These are phyloP conservation scores for Rhagoletis pomonella DNA, from an alignment of 1,140 invertebrate genomes.

Conservation along the genomic window DNA sequence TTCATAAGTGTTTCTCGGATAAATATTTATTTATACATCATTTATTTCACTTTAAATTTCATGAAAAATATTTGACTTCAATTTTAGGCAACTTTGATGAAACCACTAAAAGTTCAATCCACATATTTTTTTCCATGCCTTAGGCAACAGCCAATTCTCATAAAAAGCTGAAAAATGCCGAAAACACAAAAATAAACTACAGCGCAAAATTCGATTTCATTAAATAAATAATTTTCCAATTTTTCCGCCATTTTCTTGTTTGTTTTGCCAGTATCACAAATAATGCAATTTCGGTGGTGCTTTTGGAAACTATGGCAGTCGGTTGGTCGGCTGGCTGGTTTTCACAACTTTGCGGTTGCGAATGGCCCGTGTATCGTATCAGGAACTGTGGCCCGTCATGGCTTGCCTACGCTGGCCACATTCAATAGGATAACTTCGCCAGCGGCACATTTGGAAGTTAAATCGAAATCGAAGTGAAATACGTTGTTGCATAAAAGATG, in stretches of 20 bases:
- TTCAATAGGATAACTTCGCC: constrained; percentile 15
- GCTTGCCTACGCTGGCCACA: background rate
- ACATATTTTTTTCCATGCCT: background rate
- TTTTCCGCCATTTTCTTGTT: background rate
- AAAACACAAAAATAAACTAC: background rate
- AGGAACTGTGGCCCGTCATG: background rate
- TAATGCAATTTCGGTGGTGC: constrained; percentile 6
- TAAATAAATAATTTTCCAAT: constrained; percentile 35
- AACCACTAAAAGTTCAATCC: background rate
- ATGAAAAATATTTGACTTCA: too few species aligned
- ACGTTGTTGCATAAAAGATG: constrained; percentile 33
- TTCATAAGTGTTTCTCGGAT: too few species aligned
- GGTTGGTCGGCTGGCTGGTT: constrained; percentile 2
- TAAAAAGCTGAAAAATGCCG: background rate
- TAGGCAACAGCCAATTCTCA: background rate
- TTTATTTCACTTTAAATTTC: too few species aligned
- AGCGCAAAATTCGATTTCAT: background rate
- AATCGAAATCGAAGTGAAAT: constrained; percentile 49
- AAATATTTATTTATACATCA: too few species aligned
- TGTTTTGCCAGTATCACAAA: background rate
- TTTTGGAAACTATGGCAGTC: background rate
- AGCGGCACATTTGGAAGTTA: constrained; percentile 37
- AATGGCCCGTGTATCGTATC: background rate
- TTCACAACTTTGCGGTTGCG: constrained; percentile 43
- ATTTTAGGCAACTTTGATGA: too few species aligned